Base-by-base conservation (phyloP, 2,888 invertebrate genomes). In the Leucania comma region DNA sequence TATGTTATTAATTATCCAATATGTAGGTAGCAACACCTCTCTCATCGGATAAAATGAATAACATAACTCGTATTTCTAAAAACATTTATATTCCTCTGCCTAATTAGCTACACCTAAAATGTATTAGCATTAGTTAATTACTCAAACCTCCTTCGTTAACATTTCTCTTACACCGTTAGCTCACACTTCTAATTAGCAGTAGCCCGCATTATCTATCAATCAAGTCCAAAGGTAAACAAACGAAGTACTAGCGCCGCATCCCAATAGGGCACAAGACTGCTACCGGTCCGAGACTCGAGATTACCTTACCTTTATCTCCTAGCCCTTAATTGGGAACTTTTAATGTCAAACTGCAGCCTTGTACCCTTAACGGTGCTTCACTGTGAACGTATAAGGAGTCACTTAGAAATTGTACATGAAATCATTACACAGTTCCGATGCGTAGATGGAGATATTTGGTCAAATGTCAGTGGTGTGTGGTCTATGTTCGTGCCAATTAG, bases 261-360 rank as follows among this genome's bases (percentile, higher is more conserved):
- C 80, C 74, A 82, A 81, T 78, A 80, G 84, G 86, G 80, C 84
- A 87, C 84, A 74, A 74, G 85, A 82, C 77, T 67, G 80, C 80
- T 81, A 81, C 85, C 63, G 76, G 78, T 46, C 76, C 22, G 48
- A 38, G 29, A 14, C 26, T 60, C 73, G 22, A 75, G 80, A 81
- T 74, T 74, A 79, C 84, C 60, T 65, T 56, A 78, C 75, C 68
- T 84, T 87, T 89, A 89, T 86, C 88, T 87, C 22, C 56, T 22
- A 80, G 74, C 69, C 85, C 85, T 89, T 90, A 90, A 89, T 90
- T 90, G 87, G 87, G 75, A 80, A 86, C 87, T 87, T 84, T 86
- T 88, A 88, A 89, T 87, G 88, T 88, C 88, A 85, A 82, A 84
- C 82, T 75, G 69, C 72, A 72, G 60, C 68, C 71, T 60, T 75